A percentile compares a stretch with the other conserved stretches of the same genome.
phyloP scores from a whole-genome alignment of 2,113 vertebrate genomes.

The Cyanocitta stelleri region DNA sequence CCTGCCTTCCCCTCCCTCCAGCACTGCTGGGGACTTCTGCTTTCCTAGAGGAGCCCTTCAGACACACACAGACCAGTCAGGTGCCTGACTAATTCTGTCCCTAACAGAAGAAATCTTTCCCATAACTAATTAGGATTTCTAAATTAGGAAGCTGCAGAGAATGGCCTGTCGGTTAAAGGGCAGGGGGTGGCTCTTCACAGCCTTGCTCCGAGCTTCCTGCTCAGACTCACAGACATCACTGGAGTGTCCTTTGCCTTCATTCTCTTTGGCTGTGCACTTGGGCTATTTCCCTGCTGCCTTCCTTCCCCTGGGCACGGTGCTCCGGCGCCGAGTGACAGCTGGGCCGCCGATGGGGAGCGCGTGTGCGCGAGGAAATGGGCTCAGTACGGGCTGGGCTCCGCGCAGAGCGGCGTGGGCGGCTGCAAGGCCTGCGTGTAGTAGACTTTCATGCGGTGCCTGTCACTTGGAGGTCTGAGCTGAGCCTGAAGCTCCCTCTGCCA shows the following conservation, averaged over 20 bases:
- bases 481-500: not conserved
- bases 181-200: not conserved
- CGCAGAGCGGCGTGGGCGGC: not conserved
- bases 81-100: not conserved
- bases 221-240: not conserved
- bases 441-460: not conserved
- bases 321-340: not conserved
- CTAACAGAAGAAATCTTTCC: not conserved
- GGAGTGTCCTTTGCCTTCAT: slow-evolving; percentile 21
- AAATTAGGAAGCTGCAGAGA: not conserved
- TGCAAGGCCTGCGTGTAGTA: not conserved
- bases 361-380: not conserved
- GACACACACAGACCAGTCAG: not conserved
- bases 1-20: not conserved
- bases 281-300: not conserved
- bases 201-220: not conserved
- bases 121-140: not conserved
- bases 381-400: not conserved
- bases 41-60: not conserved
- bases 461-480: not conserved
- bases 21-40: not conserved
- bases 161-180: not conserved
- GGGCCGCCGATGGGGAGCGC: not conserved
- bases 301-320: not conserved
- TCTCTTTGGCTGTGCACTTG: not conserved